Conservation (phyloP, 2,113 vertebrate genomes). For the Zootoca vivipara region DNA sequence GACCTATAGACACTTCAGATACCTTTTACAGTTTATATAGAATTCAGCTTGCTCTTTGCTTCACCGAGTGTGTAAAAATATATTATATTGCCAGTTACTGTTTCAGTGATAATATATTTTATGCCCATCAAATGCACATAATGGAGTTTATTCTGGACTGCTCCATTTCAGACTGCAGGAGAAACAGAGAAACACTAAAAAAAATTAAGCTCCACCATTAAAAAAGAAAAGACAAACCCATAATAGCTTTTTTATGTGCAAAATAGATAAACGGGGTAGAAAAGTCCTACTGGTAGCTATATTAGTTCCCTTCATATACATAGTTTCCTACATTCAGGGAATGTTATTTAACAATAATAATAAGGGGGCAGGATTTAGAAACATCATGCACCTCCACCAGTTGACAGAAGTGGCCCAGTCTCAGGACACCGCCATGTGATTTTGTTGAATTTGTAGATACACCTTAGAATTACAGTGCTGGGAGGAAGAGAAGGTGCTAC, state of each 20-base stretch:
- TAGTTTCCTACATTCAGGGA: background rate
- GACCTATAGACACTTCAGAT: slow-evolving; percentile 26
- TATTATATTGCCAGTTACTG: background rate
- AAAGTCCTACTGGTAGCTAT: background rate
- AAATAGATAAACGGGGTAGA: background rate
- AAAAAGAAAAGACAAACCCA: background rate
- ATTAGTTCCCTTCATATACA: no score
- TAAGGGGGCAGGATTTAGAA: background rate
- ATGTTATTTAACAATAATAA: background rate
- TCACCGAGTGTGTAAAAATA: background rate
- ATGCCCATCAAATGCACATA: background rate
- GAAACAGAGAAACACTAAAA: background rate
- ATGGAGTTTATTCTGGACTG: background rate
- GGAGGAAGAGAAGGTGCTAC: no score
- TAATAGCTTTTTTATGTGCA: background rate
- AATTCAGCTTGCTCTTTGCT: background rate
- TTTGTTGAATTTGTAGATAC: background rate
- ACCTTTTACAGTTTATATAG: slow-evolving; percentile 10
- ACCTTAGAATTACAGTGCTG: background rate
- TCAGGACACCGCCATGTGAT: background rate
- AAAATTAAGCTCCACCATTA: no score
- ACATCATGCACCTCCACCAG: background rate
- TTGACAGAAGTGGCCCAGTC: background rate
- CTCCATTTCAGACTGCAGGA: background rate
- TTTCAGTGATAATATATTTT: slow-evolving; percentile 9